Percentiles rank a stretch among this genome's conserved stretches.
These are phyloP conservation scores for Alentia gelatinosa DNA, from an alignment of 2,888 invertebrate species.

Conservation along the genomic window DNA sequence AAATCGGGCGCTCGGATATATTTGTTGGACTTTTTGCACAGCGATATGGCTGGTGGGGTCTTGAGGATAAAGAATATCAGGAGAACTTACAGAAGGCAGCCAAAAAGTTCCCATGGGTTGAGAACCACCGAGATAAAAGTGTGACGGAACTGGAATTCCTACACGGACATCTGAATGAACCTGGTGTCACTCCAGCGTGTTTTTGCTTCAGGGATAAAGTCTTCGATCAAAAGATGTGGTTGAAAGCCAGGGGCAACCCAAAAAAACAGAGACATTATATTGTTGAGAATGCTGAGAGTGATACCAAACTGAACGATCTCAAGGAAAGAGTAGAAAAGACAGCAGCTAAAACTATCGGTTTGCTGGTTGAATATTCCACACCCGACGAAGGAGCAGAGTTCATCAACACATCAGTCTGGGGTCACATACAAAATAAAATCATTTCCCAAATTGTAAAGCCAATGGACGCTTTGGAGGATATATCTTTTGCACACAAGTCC, in stretches of 20 bases:
- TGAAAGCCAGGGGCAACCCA: neutral
- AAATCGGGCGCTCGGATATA: constrained; percentile 77
- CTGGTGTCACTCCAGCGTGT: constrained; percentile 73
- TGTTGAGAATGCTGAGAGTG: neutral
- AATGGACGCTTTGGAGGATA: neutral
- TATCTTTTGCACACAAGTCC: neutral
- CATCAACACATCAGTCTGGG: neutral
- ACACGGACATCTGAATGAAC: constrained; percentile 76
- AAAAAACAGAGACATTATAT: neutral
- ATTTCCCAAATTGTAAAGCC: neutral
- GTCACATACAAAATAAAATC: neutral
- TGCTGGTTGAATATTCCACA: neutral
- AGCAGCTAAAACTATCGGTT: neutral
- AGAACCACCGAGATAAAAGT: constrained; percentile 72
- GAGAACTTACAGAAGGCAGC: constrained; percentile 76
- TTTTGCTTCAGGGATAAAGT: constrained; percentile 77
- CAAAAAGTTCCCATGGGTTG: constrained; percentile 73
- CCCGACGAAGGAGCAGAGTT: neutral
- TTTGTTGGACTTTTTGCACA: constrained; percentile 79
- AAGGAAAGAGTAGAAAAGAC: neutral
- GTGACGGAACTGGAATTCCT: constrained; percentile 78
- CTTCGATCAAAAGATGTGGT: neutral
- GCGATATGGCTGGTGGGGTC: constrained; percentile 78
- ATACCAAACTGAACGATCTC: neutral
- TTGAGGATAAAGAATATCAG: constrained; percentile 72